Evolutionary conservation across 2,888 invertebrate species (phyloP).

Genomic region (Orthonevra nobilis): DNA sequence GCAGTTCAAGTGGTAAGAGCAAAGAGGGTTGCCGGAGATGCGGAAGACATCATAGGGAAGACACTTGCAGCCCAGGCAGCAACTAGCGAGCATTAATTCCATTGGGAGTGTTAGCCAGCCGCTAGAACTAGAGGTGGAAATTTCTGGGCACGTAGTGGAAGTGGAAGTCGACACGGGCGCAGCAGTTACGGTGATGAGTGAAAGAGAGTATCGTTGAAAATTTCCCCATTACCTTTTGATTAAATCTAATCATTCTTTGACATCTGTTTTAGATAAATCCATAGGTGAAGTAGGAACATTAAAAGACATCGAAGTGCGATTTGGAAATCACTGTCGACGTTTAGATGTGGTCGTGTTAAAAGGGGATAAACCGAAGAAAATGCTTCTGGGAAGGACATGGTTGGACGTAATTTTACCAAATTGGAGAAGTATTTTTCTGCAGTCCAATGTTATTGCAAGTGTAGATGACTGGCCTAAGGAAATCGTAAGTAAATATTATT

Average conservation of each 20-base stretch:
- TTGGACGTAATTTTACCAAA: conserved; percentile 7
- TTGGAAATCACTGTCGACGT: not conserved
- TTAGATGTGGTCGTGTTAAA: conserved; percentile 15
- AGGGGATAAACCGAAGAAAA: conserved; percentile 20
- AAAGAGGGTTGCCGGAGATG: not conserved
- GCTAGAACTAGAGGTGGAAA: not conserved
- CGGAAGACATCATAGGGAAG: conserved; percentile 5
- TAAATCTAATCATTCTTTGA: conserved; percentile 23
- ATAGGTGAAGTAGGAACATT: conserved; percentile 17
- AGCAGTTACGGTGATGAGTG: conserved; percentile 28
- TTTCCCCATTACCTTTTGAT: conserved; percentile 9
- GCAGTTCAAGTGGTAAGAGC: not conserved
- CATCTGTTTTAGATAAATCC: conserved; percentile 23
- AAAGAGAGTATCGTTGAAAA: conserved; percentile 14
- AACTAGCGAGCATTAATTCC: conserved; percentile 1
- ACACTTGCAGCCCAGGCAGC: conserved; percentile 25
- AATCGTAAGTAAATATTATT: conserved; percentile 16
- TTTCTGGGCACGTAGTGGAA: not conserved
- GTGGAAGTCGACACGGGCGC: conserved; percentile 19
- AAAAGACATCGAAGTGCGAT: conserved; percentile 5
- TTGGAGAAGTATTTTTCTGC: not conserved
- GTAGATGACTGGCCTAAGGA: not conserved
- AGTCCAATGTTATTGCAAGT: not conserved
- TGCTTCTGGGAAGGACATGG: conserved; percentile 25
- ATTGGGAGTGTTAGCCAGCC: conserved; percentile 13